These are phyloP conservation scores for Rhagoletis pomonella DNA, from an alignment of 1,140 invertebrate genomes.

Conservation along the genomic window DNA sequence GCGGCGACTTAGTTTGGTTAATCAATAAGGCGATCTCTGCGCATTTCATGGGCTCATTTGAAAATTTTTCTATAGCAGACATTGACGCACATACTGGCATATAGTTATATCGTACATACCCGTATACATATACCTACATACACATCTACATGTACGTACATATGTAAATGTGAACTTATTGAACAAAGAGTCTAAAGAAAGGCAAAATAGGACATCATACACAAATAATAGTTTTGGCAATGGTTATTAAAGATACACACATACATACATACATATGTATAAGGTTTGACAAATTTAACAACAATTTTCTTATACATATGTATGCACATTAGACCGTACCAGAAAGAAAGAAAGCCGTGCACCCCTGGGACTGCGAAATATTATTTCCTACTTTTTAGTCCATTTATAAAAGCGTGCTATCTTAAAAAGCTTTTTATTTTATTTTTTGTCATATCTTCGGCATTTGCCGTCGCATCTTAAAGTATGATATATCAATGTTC, in stretches of 20 bases:
- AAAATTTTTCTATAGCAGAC: neutral
- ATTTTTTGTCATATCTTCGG: no score
- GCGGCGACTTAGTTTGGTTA: slow-evolving; percentile 23
- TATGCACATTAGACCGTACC: no score
- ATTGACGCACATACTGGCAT: slow-evolving; percentile 22
- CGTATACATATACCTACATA: neutral
- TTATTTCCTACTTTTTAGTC: no score
- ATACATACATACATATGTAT: neutral
- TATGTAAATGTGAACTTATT: neutral
- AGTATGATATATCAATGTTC: no score
- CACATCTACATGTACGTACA: neutral
- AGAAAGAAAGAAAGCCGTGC: no score
- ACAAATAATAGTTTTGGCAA: neutral
- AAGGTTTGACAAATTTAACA: slow-evolving; percentile 1
- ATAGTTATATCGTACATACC: neutral
- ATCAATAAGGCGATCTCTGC: slow-evolving; percentile 41
- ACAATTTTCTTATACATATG: neutral
- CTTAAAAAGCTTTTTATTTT: no score
- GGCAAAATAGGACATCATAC: neutral
- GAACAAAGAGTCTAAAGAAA: slow-evolving; percentile 36
- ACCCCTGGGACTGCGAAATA: no score
- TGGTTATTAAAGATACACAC: neutral
- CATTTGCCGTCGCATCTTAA: no score
- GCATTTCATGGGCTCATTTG: slow-evolving; percentile 38
- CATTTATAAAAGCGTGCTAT: no score